Conservation (phyloP, 2,888 invertebrate species). For the Temnothorax ravouxi region DNA sequence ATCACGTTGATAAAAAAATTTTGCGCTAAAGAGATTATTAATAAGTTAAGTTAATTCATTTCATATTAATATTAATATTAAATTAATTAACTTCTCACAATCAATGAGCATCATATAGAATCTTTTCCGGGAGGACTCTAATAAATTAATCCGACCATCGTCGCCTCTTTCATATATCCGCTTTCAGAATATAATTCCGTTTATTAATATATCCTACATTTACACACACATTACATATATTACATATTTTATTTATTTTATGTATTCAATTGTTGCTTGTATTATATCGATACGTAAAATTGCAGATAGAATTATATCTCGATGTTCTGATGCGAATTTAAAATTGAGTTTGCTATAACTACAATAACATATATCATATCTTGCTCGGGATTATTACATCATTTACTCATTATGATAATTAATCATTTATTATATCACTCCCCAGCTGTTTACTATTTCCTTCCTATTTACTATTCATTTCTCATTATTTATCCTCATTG, state of each 20-base stretch:
- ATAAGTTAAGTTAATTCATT: background rate
- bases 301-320: background rate
- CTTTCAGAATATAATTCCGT: background rate
- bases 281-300: background rate
- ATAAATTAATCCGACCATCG: background rate
- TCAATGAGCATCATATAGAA: background rate
- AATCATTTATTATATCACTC: background rate
- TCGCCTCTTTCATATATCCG: background rate
- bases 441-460: background rate
- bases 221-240: background rate
- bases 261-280: background rate
- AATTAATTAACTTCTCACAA: background rate
- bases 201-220: background rate
- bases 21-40: background rate
- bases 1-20: background rate
- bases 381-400: background rate
- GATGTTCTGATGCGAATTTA: background rate
- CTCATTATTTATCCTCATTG: background rate
- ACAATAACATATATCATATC: background rate
- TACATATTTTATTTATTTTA: background rate
- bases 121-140: background rate
- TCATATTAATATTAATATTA: background rate
- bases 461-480: background rate
- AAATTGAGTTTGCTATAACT: background rate
- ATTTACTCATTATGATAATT: background rate